Conservation (phyloP, 2,797 vertebrate genomes). For the Melanotaenia parkinsoni region DNA sequence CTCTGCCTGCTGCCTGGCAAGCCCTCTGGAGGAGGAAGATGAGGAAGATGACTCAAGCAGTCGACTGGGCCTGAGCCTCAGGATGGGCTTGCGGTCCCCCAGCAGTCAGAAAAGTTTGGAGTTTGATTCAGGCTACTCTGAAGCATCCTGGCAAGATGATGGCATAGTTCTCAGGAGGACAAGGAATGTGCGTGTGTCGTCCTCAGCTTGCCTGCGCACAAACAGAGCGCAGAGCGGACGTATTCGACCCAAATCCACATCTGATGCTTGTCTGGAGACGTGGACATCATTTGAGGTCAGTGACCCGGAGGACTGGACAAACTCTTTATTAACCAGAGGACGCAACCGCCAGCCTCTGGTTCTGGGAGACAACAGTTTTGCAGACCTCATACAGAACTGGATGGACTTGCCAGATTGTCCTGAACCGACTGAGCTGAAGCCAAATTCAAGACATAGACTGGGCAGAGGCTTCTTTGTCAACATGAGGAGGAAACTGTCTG, state of each 20-base stretch:
- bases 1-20: slow-evolving; percentile 89
- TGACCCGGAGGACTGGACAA: slow-evolving; percentile 91
- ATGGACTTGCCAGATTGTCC: slow-evolving; percentile 92
- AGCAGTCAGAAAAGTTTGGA: slow-evolving; percentile 90
- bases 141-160: slow-evolving; percentile 92
- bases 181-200: slow-evolving; percentile 84
- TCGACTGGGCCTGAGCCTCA: slow-evolving; percentile 75
- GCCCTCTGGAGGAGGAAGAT: slow-evolving; percentile 81
- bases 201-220: slow-evolving; percentile 81
- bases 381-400: slow-evolving; percentile 96
- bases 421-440: slow-evolving; percentile 73
- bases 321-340: slow-evolving; percentile 89
- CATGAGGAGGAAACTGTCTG: slow-evolving; percentile 88
- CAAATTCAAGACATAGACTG: slow-evolving; percentile 69
- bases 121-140: slow-evolving; percentile 95
- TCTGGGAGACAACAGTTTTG: slow-evolving; percentile 95
- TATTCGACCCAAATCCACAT: slow-evolving; percentile 86
- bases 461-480: slow-evolving; percentile 91
- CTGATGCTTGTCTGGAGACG: slow-evolving; percentile 91
- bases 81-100: slow-evolving; percentile 77
- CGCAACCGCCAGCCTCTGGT: slow-evolving; percentile 94
- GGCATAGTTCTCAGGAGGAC: slow-evolving; percentile 80
- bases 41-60: slow-evolving; percentile 72
- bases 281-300: slow-evolving; percentile 87
- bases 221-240: slow-evolving; percentile 71